Percentiles rank a stretch among this genome's conserved stretches.
Conservation (phyloP, 2,113 vertebrate genomes). For the Anguilla rostrata region DNA sequence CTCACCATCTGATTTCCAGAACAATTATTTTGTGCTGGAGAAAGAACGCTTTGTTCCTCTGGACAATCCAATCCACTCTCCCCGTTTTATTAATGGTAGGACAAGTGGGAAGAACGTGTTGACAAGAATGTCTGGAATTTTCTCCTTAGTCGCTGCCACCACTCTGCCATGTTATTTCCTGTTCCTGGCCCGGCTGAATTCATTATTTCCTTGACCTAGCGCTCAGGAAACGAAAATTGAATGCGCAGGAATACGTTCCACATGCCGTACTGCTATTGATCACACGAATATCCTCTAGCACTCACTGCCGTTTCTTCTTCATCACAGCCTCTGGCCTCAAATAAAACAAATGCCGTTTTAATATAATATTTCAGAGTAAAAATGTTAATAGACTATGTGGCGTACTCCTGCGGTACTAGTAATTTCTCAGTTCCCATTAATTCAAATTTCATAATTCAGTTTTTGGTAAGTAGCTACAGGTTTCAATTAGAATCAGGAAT, state of each 20-base stretch:
- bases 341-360: neutral
- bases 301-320: neutral
- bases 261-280: neutral
- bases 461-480: neutral
- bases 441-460: neutral
- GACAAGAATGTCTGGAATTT: slow-evolving; percentile 3
- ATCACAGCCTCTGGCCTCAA: neutral
- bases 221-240: neutral
- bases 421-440: neutral
- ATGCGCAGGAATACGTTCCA: neutral
- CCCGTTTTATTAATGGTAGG: slow-evolving; percentile 3
- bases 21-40: neutral
- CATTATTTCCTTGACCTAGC: neutral
- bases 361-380: neutral
- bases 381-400: neutral
- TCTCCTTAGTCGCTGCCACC: neutral
- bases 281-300: neutral
- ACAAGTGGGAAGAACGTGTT: slow-evolving; percentile 8
- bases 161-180: neutral
- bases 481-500: neutral
- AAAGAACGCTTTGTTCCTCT: neutral
- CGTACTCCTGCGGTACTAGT: neutral
- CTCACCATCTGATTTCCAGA: neutral
- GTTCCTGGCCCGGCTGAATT: neutral
- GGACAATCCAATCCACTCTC: neutral